Conservation (phyloP, 2,797 vertebrate species). For the Falco berigora region DNA sequence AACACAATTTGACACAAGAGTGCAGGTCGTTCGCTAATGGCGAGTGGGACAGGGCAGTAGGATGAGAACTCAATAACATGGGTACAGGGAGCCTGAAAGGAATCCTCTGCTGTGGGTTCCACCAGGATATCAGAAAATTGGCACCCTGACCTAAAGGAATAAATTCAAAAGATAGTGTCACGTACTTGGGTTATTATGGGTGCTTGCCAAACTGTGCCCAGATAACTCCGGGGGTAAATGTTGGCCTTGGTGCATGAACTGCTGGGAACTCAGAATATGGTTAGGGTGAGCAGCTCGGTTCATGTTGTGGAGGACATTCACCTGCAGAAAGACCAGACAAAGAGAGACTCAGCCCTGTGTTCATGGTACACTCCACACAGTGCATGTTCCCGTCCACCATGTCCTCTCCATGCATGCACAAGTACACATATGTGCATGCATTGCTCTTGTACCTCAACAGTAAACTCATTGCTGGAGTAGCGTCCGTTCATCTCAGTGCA, state of each 20-base stretch:
- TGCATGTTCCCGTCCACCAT: not conserved
- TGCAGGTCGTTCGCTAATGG: not conserved
- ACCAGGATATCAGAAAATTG: not conserved
- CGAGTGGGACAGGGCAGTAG: not conserved
- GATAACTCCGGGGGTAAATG: slow-evolving; percentile 87
- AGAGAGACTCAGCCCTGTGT: not conserved
- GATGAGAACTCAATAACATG: not conserved
- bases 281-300: slow-evolving; percentile 87
- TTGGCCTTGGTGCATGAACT: slow-evolving; percentile 90
- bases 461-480: slow-evolving; percentile 96
- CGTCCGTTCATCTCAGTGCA: slow-evolving; percentile 98
- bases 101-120: not conserved
- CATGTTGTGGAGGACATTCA: slow-evolving; percentile 75
- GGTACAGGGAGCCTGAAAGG: not conserved
- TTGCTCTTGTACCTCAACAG: slow-evolving; percentile 83
- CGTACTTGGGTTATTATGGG: slow-evolving; percentile 89
- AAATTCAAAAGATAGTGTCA: not conserved
- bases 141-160: not conserved
- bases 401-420: not conserved
- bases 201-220: slow-evolving; percentile 89
- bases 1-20: not conserved
- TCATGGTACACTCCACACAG: not conserved
- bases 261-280: slow-evolving; percentile 91
- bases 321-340: slow-evolving; percentile 68
- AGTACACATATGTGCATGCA: not conserved